Conservation (phyloP, 2,888 invertebrate species). For the Cephus pulcher region DNA sequence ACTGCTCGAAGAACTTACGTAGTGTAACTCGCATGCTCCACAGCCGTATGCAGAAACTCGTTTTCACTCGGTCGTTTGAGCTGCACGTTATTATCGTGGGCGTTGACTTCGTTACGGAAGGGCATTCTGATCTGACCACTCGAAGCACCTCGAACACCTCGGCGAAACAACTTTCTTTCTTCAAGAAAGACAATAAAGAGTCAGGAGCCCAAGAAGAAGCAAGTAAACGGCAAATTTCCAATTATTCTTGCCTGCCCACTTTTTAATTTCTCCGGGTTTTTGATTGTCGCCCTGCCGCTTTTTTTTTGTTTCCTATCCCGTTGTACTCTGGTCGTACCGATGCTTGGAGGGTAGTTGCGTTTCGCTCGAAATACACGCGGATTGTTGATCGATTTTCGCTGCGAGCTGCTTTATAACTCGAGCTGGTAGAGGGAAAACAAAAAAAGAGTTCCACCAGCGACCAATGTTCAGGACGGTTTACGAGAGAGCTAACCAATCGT, state of each 20-base stretch:
- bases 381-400: slow-evolving; percentile 8
- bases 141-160: no score
- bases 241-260: no score
- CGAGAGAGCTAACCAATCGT: slow-evolving; percentile 38
- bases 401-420: slow-evolving; percentile 36
- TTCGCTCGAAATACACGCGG: slow-evolving; percentile 9
- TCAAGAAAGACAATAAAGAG: no score
- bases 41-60: slow-evolving; percentile 49
- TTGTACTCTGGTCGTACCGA: no score
- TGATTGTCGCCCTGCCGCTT: neutral
- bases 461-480: slow-evolving; percentile 32
- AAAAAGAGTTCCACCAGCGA: slow-evolving; percentile 22
- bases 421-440: slow-evolving; percentile 20
- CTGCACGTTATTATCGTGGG: slow-evolving; percentile 31
- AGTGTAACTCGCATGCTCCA: slow-evolving; percentile 42
- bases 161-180: no score
- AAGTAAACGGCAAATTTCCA: no score
- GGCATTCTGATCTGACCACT: slow-evolving; percentile 40
- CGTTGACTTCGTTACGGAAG: slow-evolving; percentile 45
- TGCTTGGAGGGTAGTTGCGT: no score
- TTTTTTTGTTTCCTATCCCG: neutral
- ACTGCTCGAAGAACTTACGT: slow-evolving; percentile 36
- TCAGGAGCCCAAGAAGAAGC: no score
- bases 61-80: slow-evolving; percentile 51
- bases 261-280: no score